Percentiles rank a stretch among this genome's conserved stretches.
Conservation (phyloP, 2,888 invertebrate species). For the Eupeodes latifasciatus region DNA sequence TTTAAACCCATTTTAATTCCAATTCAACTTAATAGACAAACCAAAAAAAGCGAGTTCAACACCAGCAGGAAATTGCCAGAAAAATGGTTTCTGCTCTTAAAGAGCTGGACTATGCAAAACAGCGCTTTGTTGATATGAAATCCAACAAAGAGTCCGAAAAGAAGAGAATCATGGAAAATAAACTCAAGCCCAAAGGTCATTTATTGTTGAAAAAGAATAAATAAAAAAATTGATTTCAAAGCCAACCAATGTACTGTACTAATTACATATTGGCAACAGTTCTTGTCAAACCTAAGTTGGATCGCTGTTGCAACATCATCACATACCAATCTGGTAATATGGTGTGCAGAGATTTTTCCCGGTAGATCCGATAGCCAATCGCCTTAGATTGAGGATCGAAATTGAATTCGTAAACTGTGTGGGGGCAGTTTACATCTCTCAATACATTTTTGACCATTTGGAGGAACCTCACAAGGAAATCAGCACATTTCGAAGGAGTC, state of each 20-base stretch:
- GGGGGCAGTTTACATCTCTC: slow-evolving; percentile 78
- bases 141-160: slow-evolving; percentile 84
- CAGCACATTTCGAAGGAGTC: slow-evolving; percentile 87
- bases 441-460: slow-evolving; percentile 85
- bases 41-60: slow-evolving; percentile 86
- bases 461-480: slow-evolving; percentile 88
- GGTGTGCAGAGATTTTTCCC: slow-evolving; percentile 77
- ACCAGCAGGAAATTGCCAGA: slow-evolving; percentile 86
- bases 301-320: slow-evolving; percentile 52
- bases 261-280: slow-evolving; percentile 48
- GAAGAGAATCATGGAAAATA: slow-evolving; percentile 85
- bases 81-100: slow-evolving; percentile 86
- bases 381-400: slow-evolving; percentile 77
- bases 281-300: slow-evolving; percentile 20
- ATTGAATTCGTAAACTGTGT: slow-evolving; percentile 79
- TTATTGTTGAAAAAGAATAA: slow-evolving; percentile 84
- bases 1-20: neutral
- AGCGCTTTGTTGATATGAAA: slow-evolving; percentile 85
- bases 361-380: slow-evolving; percentile 75
- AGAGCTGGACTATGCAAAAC: slow-evolving; percentile 90
- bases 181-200: slow-evolving; percentile 90
- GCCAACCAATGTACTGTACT: neutral
- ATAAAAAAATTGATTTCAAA: slow-evolving; percentile 36
- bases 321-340: slow-evolving; percentile 81
- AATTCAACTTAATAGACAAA: slow-evolving; percentile 84